Percentiles rank a stretch among this genome's conserved stretches.
phyloP scores from a whole-genome alignment of 2,113 vertebrate genomes.

The Takifugu flavidus region DNA sequence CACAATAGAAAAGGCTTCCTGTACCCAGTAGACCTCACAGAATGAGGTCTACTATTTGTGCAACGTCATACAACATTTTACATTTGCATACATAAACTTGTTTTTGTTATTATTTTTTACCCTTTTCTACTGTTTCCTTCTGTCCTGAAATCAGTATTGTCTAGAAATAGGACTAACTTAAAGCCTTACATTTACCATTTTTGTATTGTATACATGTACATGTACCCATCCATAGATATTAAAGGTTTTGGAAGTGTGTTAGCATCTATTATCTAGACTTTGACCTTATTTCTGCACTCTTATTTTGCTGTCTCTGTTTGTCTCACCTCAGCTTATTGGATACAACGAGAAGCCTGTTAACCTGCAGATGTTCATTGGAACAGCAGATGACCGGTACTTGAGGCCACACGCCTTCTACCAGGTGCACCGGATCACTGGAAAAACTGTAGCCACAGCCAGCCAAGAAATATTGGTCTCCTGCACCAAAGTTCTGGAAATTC shows the following conservation, averaged over 20 bases:
- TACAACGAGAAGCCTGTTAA: constrained; percentile 95
- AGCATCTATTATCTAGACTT: constrained; percentile 45
- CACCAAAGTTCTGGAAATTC: constrained; percentile 97
- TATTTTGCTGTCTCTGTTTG: constrained; percentile 38
- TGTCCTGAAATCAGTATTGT: too few relatives aligned
- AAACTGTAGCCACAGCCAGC: constrained; percentile 96
- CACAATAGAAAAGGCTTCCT: constrained; percentile 2
- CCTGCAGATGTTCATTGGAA: constrained; percentile 98
- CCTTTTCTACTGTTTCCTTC: background rate
- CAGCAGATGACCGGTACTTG: constrained; percentile 95
- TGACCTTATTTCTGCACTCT: constrained; percentile 28
- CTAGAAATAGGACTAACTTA: background rate
- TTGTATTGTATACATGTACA: background rate
- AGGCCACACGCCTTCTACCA: constrained; percentile 98
- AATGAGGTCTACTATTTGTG: too few relatives aligned
- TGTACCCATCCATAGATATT: too few relatives aligned
- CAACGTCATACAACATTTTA: background rate
- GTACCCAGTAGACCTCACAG: constrained; percentile 14
- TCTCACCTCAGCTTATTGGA: constrained; percentile 84
- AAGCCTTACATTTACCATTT: background rate
- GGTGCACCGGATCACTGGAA: constrained; percentile 97
- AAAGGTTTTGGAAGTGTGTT: constrained; percentile 6
- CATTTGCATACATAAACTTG: background rate
- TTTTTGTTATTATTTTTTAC: background rate
- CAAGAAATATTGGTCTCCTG: constrained; percentile 92